Evolutionary conservation across 2,113 vertebrate species (phyloP), one percentile per base, ranked within the genome.

Genomic region (Melanostigma gelatinosum): DNA sequence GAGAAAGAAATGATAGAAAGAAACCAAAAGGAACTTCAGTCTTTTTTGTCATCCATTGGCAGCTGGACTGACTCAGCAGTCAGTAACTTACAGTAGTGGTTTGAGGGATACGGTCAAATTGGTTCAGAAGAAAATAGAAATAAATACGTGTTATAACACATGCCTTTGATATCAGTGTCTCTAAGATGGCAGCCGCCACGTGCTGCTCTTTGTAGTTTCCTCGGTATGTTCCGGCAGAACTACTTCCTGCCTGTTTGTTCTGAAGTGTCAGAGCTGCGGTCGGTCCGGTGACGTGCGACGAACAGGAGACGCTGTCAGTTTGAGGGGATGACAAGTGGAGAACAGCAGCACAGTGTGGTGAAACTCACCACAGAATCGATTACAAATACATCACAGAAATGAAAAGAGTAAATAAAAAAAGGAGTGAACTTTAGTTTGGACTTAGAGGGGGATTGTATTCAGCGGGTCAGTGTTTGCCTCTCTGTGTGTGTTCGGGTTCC

Each of bases 1-100:
- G 78, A 83, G 38, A 83, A 79, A 79, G 15, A 48, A 75, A 63
- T 12, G 24, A 18, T 46, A 77, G 84, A 85, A 91, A 83, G 77
- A 83, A 91, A 82, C 88, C 88, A 79, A 87, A 95, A 96, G 92
- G 94, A 96, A 96, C 96, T 96, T 97, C 91, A 97, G 97, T 97
- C 96, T 54, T 54, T 52, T n/a, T 3, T 8, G 52, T n/a, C 22
- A 89, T 55, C 54, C 24, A 13, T 57, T 6, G 24, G n/a, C n/a
- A 24, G 54, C 4, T 55, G n/a, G n/a, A 27, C 24, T 7, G 24
- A 29, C 82, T 8, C 96, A 92, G 94, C 95, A 91, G 86, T 83
- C 88, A 54, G 89, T 86, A 84, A 60, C 80, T 78, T 83, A 80
- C 24, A 15, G 6, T 13, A 57, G 24, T 29, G 55, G 24, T 58